Conservation (phyloP, 2,888 invertebrate genomes). For the Mesorhabditis sp. region DNA sequence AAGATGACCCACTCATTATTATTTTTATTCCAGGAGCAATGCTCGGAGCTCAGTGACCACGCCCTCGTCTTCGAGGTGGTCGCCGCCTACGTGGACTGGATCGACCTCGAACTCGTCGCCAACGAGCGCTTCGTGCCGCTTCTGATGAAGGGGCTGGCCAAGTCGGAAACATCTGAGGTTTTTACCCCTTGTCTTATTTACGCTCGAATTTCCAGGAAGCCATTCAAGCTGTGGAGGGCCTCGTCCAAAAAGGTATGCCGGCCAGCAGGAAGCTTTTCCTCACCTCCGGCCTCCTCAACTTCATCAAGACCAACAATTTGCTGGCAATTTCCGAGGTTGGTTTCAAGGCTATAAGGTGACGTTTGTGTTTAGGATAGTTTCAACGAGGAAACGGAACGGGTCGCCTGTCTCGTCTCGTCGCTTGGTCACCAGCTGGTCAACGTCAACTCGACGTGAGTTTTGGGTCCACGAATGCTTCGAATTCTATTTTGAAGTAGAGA, state of each 20-base stretch:
- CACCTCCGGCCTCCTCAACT: slow-evolving; percentile 46
- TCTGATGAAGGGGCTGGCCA: slow-evolving; percentile 56
- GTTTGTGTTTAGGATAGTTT: slow-evolving; percentile 24
- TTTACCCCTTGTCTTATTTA: neutral
- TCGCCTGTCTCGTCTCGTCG: slow-evolving; percentile 29
- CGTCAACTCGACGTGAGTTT: slow-evolving; percentile 32
- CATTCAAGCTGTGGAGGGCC: slow-evolving; percentile 64
- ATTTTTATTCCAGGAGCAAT: slow-evolving; percentile 10
- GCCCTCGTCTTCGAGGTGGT: slow-evolving; percentile 63
- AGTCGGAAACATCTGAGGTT: slow-evolving; percentile 31
- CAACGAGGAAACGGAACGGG: slow-evolving; percentile 30
- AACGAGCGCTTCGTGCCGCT: slow-evolving; percentile 65
- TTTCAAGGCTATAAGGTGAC: neutral
- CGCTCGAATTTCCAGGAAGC: slow-evolving; percentile 53
- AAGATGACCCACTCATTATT: neutral
- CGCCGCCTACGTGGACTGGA: slow-evolving; percentile 66
- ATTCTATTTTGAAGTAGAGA: slow-evolving; percentile 5
- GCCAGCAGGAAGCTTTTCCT: slow-evolving; percentile 64
- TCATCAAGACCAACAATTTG: slow-evolving; percentile 24
- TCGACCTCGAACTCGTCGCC: slow-evolving; percentile 65
- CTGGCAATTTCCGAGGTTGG: slow-evolving; percentile 27
- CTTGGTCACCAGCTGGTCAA: slow-evolving; percentile 32
- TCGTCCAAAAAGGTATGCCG: slow-evolving; percentile 67
- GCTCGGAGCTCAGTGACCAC: slow-evolving; percentile 21
- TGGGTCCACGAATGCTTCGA: neutral